A percentile compares a stretch with the other conserved stretches of the same genome.
Conservation (phyloP, 2,113 vertebrate species). For the Chunga burmeisteri region DNA sequence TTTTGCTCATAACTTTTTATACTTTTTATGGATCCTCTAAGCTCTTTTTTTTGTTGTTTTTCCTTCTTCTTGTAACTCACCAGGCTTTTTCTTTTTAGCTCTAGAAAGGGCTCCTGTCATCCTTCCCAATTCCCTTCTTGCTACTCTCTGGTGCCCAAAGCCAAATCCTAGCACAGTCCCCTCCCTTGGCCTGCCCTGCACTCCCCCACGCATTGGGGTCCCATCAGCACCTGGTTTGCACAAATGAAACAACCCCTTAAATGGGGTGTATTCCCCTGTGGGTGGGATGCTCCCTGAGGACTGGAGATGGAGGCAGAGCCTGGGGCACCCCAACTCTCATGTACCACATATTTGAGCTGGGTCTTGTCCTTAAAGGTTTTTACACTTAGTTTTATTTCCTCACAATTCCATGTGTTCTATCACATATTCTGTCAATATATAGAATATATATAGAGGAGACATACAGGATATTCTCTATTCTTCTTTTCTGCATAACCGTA, state of each 20-base stretch:
- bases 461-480: background rate
- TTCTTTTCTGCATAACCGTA: background rate
- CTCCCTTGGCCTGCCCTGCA: background rate
- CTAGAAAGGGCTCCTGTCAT: background rate
- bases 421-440: background rate
- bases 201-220: fast-evolving
- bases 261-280: background rate
- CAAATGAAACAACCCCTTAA: background rate
- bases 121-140: background rate
- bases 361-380: background rate
- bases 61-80: background rate
- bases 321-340: background rate
- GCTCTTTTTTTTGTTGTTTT: background rate
- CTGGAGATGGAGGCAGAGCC: background rate
- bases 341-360: background rate
- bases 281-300: background rate
- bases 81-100: background rate
- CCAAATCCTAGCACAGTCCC: background rate
- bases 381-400: background rate
- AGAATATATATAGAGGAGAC: background rate
- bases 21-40: background rate
- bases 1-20: background rate
- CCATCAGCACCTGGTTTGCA: background rate
- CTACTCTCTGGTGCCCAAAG: background rate
- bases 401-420: background rate